phyloP scores from a whole-genome alignment of 2,888 invertebrate genomes.

The Cheilosia grossa region DNA sequence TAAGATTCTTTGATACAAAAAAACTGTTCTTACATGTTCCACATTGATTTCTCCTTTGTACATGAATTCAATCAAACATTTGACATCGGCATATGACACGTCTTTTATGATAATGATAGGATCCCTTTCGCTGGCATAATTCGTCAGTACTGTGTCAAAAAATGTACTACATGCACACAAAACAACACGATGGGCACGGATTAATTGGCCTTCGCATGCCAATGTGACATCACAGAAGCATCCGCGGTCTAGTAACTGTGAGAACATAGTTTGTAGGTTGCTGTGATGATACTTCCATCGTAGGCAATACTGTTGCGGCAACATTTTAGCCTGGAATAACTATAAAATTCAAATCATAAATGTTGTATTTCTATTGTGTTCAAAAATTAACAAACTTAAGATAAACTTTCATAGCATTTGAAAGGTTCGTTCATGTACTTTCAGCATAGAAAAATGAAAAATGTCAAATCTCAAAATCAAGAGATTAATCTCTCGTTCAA shows the following conservation, averaged over 20 bases:
- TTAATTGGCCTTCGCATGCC: conserved; percentile 92
- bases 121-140: conserved; percentile 90
- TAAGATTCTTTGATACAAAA: not conserved
- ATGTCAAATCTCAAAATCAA: too few relatives aligned
- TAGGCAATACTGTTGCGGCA: conserved; percentile 95
- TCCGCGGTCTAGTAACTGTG: conserved; percentile 92
- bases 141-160: conserved; percentile 93
- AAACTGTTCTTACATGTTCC: conserved; percentile 90
- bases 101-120: conserved; percentile 95
- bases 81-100: conserved; percentile 94
- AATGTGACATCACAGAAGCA: conserved; percentile 95
- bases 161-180: conserved; percentile 96
- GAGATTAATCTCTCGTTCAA: too few relatives aligned
- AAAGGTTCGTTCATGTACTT: too few relatives aligned
- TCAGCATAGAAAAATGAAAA: too few relatives aligned
- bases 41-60: conserved; percentile 98
- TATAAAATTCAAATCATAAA: not conserved
- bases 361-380: too few relatives aligned
- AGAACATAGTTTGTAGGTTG: conserved; percentile 95
- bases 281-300: conserved; percentile 97
- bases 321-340: conserved; percentile 84
- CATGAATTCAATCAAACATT: conserved; percentile 96
- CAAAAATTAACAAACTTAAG: too few relatives aligned
- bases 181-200: conserved; percentile 91
- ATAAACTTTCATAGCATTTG: too few relatives aligned